Evolutionary conservation across 1,140 invertebrate genomes (phyloP), one percentile per base, ranked within the genome.

Genomic region (Cydia pomonella): DNA sequence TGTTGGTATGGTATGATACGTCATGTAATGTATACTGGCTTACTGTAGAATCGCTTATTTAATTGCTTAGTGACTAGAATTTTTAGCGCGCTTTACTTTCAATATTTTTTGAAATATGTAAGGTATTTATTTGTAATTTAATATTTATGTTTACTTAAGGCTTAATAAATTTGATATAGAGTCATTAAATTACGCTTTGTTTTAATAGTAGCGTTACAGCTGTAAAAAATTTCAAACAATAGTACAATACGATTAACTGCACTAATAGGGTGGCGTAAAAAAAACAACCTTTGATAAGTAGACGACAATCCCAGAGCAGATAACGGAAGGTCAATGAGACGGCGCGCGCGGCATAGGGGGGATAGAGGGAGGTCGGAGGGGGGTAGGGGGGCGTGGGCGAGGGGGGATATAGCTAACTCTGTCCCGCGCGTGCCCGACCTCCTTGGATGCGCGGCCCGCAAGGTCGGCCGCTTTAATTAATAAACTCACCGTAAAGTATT

Each of bases 401-500:
- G 64, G 27, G 74, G 76, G 63, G 44, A 73, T 79, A 75, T 74
- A 23, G 80, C 77, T 79, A 81, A 88, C 88, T 85, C 86, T 73
- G 77, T 90, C 80, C 27, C 82, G 80, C 86, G 82, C 85, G 82
- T 83, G 81, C 84, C 81, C 89, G 89, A 92, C 90, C 90, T 92
- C 90, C 88, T 90, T 89, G 88, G 89, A 92, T 91, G 91, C 86
- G 90, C 90, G 87, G 90, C 90, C 82, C 86, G 87, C 90, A 93
- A 91, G 91, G 90, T 92, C 90, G 91, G 87, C 83, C 83, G 90
- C 90, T 87, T 92, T 92, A 92, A 92, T 92, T 92, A 92, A 92
- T 92, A 92, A 92, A 92, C 91, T 88, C 91, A 87, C 85, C 85
- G 89, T 92, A 91, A 91, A 92, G 89, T 92, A 92, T 93, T 92